A percentile compares a stretch with the other conserved stretches of the same genome.
These are phyloP conservation scores for Solenodon paradoxus DNA, from an alignment of 2,113 vertebrate genomes.

Conservation along the genomic window DNA sequence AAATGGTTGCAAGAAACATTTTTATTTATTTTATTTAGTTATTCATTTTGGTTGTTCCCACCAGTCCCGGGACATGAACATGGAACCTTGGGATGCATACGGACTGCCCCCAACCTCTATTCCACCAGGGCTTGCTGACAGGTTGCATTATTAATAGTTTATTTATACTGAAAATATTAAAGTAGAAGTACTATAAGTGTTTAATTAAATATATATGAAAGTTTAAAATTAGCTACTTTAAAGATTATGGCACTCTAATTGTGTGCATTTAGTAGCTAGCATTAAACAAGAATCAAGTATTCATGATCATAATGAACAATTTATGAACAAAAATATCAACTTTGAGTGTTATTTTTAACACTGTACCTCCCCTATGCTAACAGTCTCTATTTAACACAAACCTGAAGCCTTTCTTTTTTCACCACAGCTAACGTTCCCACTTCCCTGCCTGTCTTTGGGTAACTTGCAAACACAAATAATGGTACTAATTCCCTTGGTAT, in stretches of 20 bases:
- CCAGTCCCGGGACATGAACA: too few species aligned
- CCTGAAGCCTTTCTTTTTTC: background rate
- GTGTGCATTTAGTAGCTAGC: background rate
- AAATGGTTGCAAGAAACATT: too few species aligned
- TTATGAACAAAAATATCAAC: background rate
- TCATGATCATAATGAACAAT: background rate
- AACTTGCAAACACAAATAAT: background rate
- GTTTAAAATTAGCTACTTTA: background rate
- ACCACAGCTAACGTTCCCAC: background rate
- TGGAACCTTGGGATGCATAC: too few species aligned
- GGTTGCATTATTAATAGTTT: background rate
- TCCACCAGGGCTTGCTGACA: too few species aligned
- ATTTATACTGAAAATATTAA: background rate
- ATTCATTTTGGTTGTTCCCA: too few species aligned
- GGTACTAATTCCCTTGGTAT: background rate
- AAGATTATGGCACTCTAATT: background rate
- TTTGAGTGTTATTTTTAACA: background rate
- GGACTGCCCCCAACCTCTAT: too few species aligned
- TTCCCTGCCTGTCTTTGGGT: background rate
- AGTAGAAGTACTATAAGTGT: background rate
- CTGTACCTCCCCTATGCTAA: background rate
- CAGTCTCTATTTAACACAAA: background rate
- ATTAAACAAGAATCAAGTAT: background rate
- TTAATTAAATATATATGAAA: background rate
- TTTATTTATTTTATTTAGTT: too few species aligned